Base-by-base conservation (phyloP, 2,888 invertebrate species). In the Dendrolimus houi region DNA sequence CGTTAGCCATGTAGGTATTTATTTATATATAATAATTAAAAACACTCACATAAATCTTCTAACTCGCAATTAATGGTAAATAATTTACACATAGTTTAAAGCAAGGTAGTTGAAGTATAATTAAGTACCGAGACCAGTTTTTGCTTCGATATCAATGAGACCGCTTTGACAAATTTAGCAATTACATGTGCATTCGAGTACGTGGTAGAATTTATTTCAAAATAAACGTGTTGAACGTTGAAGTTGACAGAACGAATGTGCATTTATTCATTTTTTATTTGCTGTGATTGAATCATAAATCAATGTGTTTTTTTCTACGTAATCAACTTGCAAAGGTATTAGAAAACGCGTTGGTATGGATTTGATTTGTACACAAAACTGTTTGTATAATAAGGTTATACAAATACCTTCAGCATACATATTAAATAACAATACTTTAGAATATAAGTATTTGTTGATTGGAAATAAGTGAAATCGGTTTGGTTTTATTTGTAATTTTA, bases 191-290 rank as follows among this genome's bases (percentile, higher is more conserved):
- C 47, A 47, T 47, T 47, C 9, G 12, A 47, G 47, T 47, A 47
- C 47, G 47, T 47, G 47, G 47, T 47, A 12, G 47, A 9, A 47
- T 47, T 47, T 8, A 47, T 47, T 47, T 47, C 9, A 58, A 53
- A 56, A 52, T 54, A 54, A 57, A 52, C 58, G 60, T 60, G 59
- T 60, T 61, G 57, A 61, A 57, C 61, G 59, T 60, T 61, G 57
- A 61, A 57, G 56, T 63, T 60, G 61, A 60, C 56, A 52, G 47
- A 56, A 58, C 53, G 42, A 55, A 57, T 55, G 55, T 41, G 57
- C 55, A 55, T 52, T 17, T 54, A 54, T 54, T 52, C 29, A 54
- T 14, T 9, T 52, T 47, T 54, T 40, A 8, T 47, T 47, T 12
- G 12, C 12, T 47, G 7, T 47, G 47, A 47, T 47, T 47, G 12